Percentiles rank a stretch among this genome's conserved stretches.
Evolutionary conservation across 1,140 invertebrate species (phyloP).

Genomic region (Batillaria attramentaria): DNA sequence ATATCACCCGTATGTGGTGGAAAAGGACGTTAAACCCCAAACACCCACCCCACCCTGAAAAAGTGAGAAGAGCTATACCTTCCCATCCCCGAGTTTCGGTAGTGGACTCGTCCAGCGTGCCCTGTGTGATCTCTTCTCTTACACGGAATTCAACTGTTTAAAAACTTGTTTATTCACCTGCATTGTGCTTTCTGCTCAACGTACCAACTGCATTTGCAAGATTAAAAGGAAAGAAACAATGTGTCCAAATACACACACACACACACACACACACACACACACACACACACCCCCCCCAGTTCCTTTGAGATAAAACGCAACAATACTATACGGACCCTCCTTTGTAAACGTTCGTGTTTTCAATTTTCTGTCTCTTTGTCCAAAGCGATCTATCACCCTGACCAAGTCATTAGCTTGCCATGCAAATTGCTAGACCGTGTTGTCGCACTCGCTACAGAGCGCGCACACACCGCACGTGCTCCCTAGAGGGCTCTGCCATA

Average conservation of each 20-base stretch:
- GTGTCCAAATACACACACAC: neutral
- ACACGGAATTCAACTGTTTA: neutral
- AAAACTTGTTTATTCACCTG: neutral
- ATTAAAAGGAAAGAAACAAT: neutral
- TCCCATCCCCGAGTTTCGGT: neutral
- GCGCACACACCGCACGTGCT: no score
- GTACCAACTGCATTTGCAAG: neutral
- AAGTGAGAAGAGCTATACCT: neutral
- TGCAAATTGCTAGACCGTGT: neutral
- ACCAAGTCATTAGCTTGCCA: slow-evolving; percentile 3
- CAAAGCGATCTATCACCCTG: neutral
- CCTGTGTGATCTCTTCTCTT: neutral
- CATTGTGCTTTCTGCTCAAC: no score
- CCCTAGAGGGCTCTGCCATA: no score
- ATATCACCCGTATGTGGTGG: no score
- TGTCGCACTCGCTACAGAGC: neutral
- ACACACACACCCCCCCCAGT: neutral
- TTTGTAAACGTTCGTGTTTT: neutral
- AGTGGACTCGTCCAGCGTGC: neutral
- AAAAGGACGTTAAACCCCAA: no score
- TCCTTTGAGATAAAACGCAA: no score
- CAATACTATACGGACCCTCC: no score
- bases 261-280: neutral
- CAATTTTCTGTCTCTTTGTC: neutral
- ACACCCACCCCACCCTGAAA: no score